phyloP scores from a whole-genome alignment of 1,140 invertebrate species.

The Mercenaria mercenaria region DNA sequence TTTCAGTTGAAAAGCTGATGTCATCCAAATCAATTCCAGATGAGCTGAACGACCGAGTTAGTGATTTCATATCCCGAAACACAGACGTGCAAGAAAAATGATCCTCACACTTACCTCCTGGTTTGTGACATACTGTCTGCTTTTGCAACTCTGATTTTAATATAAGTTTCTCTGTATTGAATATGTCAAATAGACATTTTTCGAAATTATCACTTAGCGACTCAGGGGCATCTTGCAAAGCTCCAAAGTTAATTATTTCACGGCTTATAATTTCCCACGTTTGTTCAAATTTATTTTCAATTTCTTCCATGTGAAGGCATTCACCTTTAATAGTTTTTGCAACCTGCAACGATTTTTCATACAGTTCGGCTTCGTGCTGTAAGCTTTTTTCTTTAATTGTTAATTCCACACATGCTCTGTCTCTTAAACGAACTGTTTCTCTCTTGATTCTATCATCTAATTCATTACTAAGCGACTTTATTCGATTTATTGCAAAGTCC shows the following conservation, averaged over 20 bases:
- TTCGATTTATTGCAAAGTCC: background rate
- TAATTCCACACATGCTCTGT: background rate
- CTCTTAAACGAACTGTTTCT: background rate
- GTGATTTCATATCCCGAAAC: background rate
- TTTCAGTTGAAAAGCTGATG: background rate
- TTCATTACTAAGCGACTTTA: background rate
- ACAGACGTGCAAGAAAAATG: background rate
- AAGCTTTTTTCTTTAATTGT: background rate
- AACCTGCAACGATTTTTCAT: background rate
- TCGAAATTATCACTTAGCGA: background rate
- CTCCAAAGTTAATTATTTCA: background rate
- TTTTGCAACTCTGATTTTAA: background rate
- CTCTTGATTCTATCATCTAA: background rate
- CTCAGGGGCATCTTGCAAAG: background rate
- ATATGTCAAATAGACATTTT: background rate
- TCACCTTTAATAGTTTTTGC: background rate
- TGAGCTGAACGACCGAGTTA: background rate
- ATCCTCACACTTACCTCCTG: background rate
- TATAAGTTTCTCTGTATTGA: background rate
- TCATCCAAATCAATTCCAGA: background rate
- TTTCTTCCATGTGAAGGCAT: background rate
- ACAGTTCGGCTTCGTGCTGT: background rate
- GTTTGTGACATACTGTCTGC: background rate
- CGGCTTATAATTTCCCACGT: background rate
- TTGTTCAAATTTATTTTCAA: constrained; percentile 1